These are phyloP conservation scores for Abramis brama DNA, from an alignment of 2,113 vertebrate genomes.

Conservation along the genomic window DNA sequence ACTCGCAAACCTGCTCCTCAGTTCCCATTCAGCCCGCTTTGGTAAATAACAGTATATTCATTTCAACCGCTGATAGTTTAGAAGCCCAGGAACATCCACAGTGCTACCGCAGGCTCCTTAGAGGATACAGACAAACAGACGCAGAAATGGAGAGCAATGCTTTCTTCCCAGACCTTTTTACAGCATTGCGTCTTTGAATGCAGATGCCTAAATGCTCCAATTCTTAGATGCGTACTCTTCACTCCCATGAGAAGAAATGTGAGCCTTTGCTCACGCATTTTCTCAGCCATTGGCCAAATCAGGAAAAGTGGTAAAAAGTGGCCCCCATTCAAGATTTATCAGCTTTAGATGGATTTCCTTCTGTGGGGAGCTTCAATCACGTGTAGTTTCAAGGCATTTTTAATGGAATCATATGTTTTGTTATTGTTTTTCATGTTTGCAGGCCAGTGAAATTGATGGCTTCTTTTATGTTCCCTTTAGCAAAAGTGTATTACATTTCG, in stretches of 20 bases:
- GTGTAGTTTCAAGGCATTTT: conserved; percentile 15
- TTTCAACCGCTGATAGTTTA: conserved; percentile 49
- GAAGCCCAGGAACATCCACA: conserved; percentile 18
- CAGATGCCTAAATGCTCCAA: conserved; percentile 48
- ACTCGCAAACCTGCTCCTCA: background rate
- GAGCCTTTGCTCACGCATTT: conserved; percentile 45
- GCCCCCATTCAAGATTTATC: background rate
- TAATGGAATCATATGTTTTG: background rate
- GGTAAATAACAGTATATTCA: conserved; percentile 39
- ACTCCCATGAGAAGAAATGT: conserved; percentile 58
- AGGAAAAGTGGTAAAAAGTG: background rate
- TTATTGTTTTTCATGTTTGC: background rate
- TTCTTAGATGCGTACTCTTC: conserved; percentile 34
- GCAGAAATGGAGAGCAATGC: conserved; percentile 49
- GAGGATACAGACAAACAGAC: conserved; percentile 51
- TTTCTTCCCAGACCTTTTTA: conserved; percentile 49
- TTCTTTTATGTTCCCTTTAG: conserved; percentile 6
- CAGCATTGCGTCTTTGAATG: conserved; percentile 34
- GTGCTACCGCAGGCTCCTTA: conserved; percentile 41
- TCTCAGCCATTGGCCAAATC: conserved; percentile 4
- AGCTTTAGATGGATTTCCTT: background rate
- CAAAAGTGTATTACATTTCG: conserved; percentile 2
- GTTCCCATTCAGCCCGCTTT: conserved; percentile 19
- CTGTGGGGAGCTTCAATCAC: background rate
- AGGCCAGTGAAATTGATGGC: conserved; percentile 3